phyloP scores from a whole-genome alignment of 2,888 invertebrate genomes.

The Trachelus tabidus region DNA sequence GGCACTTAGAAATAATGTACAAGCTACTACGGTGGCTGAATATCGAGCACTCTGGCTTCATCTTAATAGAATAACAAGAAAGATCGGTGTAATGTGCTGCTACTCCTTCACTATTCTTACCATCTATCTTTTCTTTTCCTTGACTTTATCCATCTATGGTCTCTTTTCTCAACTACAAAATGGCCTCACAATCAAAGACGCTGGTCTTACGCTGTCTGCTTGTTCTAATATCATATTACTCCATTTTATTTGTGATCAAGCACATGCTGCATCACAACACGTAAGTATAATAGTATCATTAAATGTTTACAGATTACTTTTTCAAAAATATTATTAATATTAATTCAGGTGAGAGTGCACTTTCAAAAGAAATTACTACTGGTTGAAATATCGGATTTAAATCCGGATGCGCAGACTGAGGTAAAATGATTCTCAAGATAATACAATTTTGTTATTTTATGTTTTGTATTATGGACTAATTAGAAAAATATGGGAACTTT shows the following conservation, averaged over 20 bases:
- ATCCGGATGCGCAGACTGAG: conserved; percentile 80
- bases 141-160: conserved; percentile 81
- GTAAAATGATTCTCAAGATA: conserved; percentile 34
- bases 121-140: conserved; percentile 78
- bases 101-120: conserved; percentile 77
- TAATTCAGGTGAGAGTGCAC: conserved; percentile 72
- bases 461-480: not conserved
- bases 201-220: conserved; percentile 77
- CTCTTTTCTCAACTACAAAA: conserved; percentile 79
- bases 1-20: conserved; percentile 76
- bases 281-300: conserved; percentile 64
- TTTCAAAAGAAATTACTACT: conserved; percentile 80
- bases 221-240: conserved; percentile 74
- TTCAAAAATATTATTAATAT: not conserved
- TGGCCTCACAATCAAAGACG: conserved; percentile 79
- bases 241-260: conserved; percentile 81
- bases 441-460: not conserved
- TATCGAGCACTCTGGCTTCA: conserved; percentile 79
- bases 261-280: conserved; percentile 79
- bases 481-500: not conserved
- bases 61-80: conserved; percentile 75
- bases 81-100: conserved; percentile 76
- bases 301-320: not conserved
- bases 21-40: conserved; percentile 76
- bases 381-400: conserved; percentile 82